Base-by-base conservation (phyloP, 2,797 vertebrate genomes). In the Centropyge bicolor region DNA sequence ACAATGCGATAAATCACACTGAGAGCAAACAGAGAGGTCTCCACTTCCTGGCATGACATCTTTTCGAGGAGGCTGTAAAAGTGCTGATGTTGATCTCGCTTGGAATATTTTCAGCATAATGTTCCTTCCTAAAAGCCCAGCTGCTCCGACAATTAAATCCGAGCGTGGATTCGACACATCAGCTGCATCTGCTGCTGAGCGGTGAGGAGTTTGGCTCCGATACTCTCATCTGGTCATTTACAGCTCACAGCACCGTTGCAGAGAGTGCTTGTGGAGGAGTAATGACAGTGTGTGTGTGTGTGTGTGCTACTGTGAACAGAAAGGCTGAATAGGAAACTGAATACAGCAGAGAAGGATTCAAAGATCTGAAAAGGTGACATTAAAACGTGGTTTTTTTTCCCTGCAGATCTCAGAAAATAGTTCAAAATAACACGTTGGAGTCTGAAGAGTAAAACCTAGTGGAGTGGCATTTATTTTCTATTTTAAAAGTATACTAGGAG, bases 101-200 rank as follows among this genome's bases (percentile, higher is more conserved):
- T 81, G 55, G 22, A 49, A 78, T 70, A 73, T 78, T 56, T 79
- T 80, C 36, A 13, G 8, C 36, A 41, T 22, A 59, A 11, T 40
- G 24, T 74, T 71, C 9, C 60, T 83, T 70, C 69, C 52, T 67
- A 65, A 86, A 91, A 86, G 60, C 81, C 79, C 86, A 92, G 89
- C 86, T 92, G 91, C 81, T 89, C 64, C 6, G 16, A 74, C 75
- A 89, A 89, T 81, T 70, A 57, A 46, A 75, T 83, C 88, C 81
- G 84, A 86, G 81, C 75, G 79, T 49, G 75, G 85, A 88, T 76
- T 76, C 6, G 13, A 81, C 67, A 60, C 79, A 64, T 87, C 70
- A 81, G 77, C 82, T 85, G 84, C 74, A 81, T 86, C 78, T 82
- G 81, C 75, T 75, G 77, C 77, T 71, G 41, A 73, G 75, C 68